A percentile compares a stretch with the other conserved stretches of the same genome.
Conservation (phyloP, 2,888 invertebrate genomes). For the Phengaris arion region DNA sequence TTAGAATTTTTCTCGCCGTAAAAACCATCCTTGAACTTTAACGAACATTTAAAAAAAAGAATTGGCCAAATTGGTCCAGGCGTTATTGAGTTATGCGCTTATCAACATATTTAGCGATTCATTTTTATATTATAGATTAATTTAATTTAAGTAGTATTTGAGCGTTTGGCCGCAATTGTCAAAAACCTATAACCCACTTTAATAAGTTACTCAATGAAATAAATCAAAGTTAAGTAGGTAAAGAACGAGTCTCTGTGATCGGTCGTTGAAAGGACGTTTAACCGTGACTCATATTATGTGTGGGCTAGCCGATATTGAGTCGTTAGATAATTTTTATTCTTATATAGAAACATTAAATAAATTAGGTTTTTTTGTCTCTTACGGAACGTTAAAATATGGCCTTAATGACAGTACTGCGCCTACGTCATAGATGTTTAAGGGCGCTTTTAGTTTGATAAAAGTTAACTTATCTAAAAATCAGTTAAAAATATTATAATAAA, state of each 20-base stretch:
- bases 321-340: background rate
- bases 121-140: too few species aligned
- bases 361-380: constrained; percentile 9
- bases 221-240: constrained; percentile 4
- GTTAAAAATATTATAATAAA: too few species aligned
- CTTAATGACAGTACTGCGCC: background rate
- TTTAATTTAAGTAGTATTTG: too few species aligned
- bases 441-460: too few species aligned
- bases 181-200: background rate
- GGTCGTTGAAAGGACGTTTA: constrained; percentile 20
- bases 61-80: too few species aligned
- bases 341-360: constrained; percentile 15
- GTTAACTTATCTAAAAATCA: too few species aligned
- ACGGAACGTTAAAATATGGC: background rate
- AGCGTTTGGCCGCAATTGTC: background rate
- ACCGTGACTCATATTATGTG: constrained; percentile 1
- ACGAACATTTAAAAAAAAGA: too few species aligned
- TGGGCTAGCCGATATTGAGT: constrained; percentile 3
- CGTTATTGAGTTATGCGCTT: too few species aligned
- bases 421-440: background rate
- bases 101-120: too few species aligned
- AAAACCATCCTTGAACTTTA: too few species aligned
- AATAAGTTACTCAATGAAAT: background rate
- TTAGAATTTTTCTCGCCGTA: too few species aligned
- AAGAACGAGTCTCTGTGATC: constrained; percentile 1